Conservation (phyloP, 2,113 vertebrate genomes). For the Rhipidura dahli region DNA sequence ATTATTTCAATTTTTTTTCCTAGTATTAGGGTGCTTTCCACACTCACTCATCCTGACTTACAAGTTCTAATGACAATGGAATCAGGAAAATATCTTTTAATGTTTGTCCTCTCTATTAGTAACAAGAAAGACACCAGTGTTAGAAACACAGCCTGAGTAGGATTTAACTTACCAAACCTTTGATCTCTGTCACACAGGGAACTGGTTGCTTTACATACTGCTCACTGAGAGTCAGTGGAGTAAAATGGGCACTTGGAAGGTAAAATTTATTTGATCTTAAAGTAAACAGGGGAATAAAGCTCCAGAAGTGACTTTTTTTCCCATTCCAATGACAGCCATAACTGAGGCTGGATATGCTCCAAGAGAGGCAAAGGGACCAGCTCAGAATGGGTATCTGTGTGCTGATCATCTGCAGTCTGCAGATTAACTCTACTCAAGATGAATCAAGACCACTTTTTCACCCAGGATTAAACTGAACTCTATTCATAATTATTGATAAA, state of each 20-base stretch:
- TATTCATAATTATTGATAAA: background rate
- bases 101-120: background rate
- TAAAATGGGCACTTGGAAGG: background rate
- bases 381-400: background rate
- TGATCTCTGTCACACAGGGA: background rate
- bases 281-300: background rate
- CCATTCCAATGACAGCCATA: background rate
- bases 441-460: background rate
- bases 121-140: background rate
- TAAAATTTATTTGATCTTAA: background rate
- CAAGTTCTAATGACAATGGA: background rate
- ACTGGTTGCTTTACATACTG: background rate
- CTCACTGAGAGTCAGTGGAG: background rate
- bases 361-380: background rate
- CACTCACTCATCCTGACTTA: background rate
- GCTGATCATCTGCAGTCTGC: background rate
- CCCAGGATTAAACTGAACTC: background rate
- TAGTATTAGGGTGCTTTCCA: background rate
- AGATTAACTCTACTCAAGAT: background rate
- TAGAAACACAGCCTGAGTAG: background rate
- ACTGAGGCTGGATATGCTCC: background rate
- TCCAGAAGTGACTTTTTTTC: background rate
- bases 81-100: background rate
- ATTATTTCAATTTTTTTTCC: background rate
- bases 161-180: background rate